Conservation (phyloP, 1,140 invertebrate species). For the Drosophila ambigua region DNA sequence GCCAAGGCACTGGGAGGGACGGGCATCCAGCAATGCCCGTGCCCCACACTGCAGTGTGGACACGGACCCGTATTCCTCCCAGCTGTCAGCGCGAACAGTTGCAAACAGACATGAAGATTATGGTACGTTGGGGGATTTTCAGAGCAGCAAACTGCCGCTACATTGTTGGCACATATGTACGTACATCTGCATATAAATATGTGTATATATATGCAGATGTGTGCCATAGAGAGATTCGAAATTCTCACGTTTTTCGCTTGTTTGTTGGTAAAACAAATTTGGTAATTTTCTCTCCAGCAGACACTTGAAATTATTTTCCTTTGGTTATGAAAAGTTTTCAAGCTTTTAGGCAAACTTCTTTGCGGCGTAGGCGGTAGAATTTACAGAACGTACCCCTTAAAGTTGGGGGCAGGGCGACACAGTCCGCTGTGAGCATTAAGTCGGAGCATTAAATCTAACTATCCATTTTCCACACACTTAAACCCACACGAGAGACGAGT, state of each 20-base stretch:
- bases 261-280: constrained; percentile 48
- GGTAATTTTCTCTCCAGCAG: constrained; percentile 40
- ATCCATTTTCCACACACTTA: constrained; percentile 19
- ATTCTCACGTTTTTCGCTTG: constrained; percentile 44
- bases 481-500: constrained; percentile 18
- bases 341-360: constrained; percentile 26
- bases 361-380: constrained; percentile 29
- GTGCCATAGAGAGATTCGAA: constrained; percentile 29
- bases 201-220: not conserved
- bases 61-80: not conserved
- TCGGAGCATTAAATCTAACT: constrained; percentile 5
- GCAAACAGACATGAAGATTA: constrained; percentile 79
- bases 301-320: constrained; percentile 38
- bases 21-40: constrained; percentile 17
- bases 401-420: constrained; percentile 23
- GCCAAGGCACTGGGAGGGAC: constrained; percentile 20
- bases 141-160: constrained; percentile 31
- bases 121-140: constrained; percentile 42
- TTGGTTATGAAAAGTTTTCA: constrained; percentile 17
- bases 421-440: constrained; percentile 24
- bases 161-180: constrained; percentile 36
- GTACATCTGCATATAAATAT: not conserved
- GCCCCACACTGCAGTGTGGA: too few relatives aligned
- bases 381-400: constrained; percentile 22
- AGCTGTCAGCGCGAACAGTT: constrained; percentile 78